Evolutionary conservation across 2,888 invertebrate genomes (phyloP).

Genomic region (Cetonia aurata): DNA sequence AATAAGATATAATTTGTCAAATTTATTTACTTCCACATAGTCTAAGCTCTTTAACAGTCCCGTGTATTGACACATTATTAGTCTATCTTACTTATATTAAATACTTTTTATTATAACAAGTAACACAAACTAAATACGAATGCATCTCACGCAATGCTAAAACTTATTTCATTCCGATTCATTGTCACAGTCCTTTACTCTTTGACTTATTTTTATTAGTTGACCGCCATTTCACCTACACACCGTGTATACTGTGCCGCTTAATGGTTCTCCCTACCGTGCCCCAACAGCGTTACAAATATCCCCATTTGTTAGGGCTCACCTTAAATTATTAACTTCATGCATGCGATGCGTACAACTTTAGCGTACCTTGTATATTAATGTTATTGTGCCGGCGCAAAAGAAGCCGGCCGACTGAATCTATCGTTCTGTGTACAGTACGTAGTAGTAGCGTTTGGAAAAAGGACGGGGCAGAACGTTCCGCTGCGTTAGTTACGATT

Average conservation of each 20-base stretch:
- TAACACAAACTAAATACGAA: too few species aligned
- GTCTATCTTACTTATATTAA: too few species aligned
- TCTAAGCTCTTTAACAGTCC: too few species aligned
- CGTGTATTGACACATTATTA: too few species aligned
- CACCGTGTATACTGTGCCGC: too few species aligned
- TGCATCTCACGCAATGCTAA: too few species aligned
- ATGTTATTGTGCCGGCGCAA: constrained; percentile 8
- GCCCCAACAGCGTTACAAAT: not conserved
- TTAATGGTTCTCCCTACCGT: too few species aligned
- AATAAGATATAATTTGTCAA: too few species aligned
- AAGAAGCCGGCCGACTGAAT: constrained; percentile 9
- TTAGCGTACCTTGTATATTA: constrained; percentile 6
- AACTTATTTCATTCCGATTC: not conserved
- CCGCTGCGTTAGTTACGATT: not conserved
- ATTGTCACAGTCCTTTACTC: not conserved
- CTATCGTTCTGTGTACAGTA: not conserved
- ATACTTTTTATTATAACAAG: too few species aligned
- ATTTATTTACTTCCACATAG: too few species aligned
- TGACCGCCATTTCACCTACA: not conserved
- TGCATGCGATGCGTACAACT: not conserved
- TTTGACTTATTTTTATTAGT: not conserved
- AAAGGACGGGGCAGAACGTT: too few species aligned
- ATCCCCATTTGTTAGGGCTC: constrained; percentile 16
- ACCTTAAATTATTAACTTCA: constrained; percentile 12
- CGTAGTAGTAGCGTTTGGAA: not conserved